A percentile compares a stretch with the other conserved stretches of the same genome.
These are phyloP conservation scores for Anarrhichthys ocellatus DNA, from an alignment of 2,113 vertebrate species.

Conservation along the genomic window DNA sequence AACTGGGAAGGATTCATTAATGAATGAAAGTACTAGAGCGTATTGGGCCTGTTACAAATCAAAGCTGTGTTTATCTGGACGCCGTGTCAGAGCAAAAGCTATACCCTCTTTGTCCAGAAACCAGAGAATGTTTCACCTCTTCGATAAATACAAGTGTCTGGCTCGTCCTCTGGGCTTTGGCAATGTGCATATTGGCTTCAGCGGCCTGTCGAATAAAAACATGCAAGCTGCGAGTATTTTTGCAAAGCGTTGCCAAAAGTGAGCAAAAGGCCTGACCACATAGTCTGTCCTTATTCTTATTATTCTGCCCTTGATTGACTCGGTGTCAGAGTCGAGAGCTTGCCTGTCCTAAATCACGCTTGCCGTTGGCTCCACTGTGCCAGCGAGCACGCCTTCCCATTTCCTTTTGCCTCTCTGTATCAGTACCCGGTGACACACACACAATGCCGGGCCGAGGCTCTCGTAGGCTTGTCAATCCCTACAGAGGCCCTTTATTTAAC, in stretches of 20 bases:
- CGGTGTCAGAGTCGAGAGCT: slow-evolving; percentile 69
- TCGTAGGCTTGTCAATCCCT: slow-evolving; percentile 67
- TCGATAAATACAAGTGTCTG: slow-evolving; percentile 42
- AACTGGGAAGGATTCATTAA: slow-evolving; percentile 19
- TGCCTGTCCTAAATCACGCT: slow-evolving; percentile 68
- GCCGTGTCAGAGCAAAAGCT: slow-evolving; percentile 21
- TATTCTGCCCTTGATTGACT: slow-evolving; percentile 73
- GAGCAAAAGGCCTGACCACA: slow-evolving; percentile 64
- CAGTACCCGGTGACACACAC: slow-evolving; percentile 81
- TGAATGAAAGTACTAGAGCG: slow-evolving; percentile 21
- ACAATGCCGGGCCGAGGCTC: slow-evolving; percentile 78
- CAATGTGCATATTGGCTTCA: slow-evolving; percentile 51
- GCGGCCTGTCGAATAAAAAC: slow-evolving; percentile 59
- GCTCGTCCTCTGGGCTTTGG: slow-evolving; percentile 53
- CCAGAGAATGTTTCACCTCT: slow-evolving; percentile 40
- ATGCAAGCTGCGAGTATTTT: slow-evolving; percentile 64
- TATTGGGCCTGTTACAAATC: background rate
- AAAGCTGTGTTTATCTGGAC: slow-evolving; percentile 31
- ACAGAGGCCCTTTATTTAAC: slow-evolving; percentile 69
- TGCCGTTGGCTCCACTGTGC: slow-evolving; percentile 60
- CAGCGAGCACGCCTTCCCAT: slow-evolving; percentile 48
- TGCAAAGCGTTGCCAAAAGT: slow-evolving; percentile 59
- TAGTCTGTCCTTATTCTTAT: slow-evolving; percentile 72
- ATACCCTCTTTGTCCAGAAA: slow-evolving; percentile 22
- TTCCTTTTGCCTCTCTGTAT: slow-evolving; percentile 68